Evolutionary conservation across 2,797 vertebrate species (phyloP).

Genomic region (Catharus ustulatus): DNA sequence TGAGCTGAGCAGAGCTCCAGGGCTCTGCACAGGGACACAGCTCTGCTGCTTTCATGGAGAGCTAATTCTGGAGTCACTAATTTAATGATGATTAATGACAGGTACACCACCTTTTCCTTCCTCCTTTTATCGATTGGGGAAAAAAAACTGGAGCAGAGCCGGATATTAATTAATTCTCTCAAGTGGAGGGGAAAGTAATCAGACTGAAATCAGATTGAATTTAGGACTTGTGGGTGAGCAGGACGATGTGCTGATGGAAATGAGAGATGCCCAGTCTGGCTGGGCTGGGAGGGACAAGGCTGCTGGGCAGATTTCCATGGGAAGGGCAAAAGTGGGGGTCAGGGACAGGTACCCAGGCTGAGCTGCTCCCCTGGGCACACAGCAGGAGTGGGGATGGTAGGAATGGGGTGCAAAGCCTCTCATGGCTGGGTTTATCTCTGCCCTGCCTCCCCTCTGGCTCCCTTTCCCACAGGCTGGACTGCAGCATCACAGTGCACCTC

Average conservation of each 20-base stretch:
- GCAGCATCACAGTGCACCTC: background rate
- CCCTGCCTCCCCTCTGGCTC: background rate
- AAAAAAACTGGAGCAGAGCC: slow-evolving; percentile 21
- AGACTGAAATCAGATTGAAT: slow-evolving; percentile 62
- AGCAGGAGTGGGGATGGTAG: rapidly evolving
- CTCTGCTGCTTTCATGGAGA: background rate
- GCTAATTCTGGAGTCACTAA: slow-evolving; percentile 17
- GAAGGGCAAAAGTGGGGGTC: background rate
- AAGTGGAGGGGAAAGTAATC: slow-evolving; percentile 71
- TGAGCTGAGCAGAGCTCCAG: background rate
- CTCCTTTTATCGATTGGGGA: slow-evolving; percentile 60
- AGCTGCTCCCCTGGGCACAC: rapidly evolving
- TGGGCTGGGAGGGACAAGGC: background rate
- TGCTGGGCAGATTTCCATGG: background rate
- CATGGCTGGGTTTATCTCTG: background rate
- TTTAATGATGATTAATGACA: slow-evolving; percentile 63
- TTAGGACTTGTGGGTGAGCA: slow-evolving; percentile 38
- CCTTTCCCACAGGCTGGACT: background rate
- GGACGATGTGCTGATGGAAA: slow-evolving; percentile 54
- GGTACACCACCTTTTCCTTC: slow-evolving; percentile 29
- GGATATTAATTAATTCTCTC: slow-evolving; percentile 76
- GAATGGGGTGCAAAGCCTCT: background rate
- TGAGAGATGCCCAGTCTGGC: background rate
- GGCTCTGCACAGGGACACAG: background rate
- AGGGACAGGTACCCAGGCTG: background rate